Base-by-base conservation (phyloP, 2,797 vertebrate species). In the Cichlasoma orientale region DNA sequence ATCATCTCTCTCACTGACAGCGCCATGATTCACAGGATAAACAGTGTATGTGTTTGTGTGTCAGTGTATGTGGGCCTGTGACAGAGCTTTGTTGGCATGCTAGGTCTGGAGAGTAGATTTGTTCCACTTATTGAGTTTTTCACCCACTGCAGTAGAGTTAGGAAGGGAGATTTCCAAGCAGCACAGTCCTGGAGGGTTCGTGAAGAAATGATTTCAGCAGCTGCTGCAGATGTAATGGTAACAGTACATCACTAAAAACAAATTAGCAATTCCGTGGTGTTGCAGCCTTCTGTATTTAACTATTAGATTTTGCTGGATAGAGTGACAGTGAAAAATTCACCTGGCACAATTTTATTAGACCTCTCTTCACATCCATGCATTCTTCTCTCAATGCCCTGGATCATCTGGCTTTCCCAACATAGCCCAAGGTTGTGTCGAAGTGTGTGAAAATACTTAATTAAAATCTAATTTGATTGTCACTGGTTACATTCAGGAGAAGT, bases 91-190 rank as follows among this genome's bases (percentile, higher is more conserved):
- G 72, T 70, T 74, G 47, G 74, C 41, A 72, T 56, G 33, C 68
- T 41, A 76, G 78, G 73, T 88, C 70, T 82, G 66, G 86, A 52
- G 73, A 87, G 72, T 77, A 78, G 58, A 92, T 92, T 90, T 82
- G 89, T 82, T 86, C 38, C 58, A 80, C 77, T 89, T 85, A 89
- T 90, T 88, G 82, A 88, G 86, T 92, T 92, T 84, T 84, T 79
- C 74, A 84, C 77, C 50, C 78, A 53, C 80, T 52, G 55, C 11
- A n/a, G 73, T 47, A 29, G 71, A 81, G 75, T 73, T 82, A 79
- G 74, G 80, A 80, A 78, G 78, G 69, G 74, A 90, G 77, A 82
- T 91, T 85, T 88, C 81, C 75, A n/a, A 77, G 68, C 47, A 58
- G 44, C 1, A n/a, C 23, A 63, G 78, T 88, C 88, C 83, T 79